Evolutionary conservation across 2,888 invertebrate species (phyloP), one percentile per base, ranked within the genome.

Genomic region (Dicyrtomina minuta): DNA sequence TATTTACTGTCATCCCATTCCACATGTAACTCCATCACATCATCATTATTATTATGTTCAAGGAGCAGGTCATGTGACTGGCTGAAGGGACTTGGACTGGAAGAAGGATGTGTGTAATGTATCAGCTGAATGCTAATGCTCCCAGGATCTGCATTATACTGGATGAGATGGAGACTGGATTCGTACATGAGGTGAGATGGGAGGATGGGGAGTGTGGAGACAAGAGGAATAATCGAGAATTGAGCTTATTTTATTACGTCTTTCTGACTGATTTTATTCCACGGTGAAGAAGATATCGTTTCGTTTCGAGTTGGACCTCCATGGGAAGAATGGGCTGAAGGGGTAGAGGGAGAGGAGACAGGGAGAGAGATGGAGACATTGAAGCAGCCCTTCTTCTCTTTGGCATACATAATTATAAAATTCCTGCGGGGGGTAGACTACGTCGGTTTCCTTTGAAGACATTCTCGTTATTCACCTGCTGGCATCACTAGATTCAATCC

Each of bases 361-460:
- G 49, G 33, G 17, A 20, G 53, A 64, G 33, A 27, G 56, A 26
- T 24, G 22, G 58, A 58, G 58, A 39, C 56, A 56, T 51, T 33
- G n/a, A 44, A 44, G 12, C 27, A 24, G n/a, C 39, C 46, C 49
- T 49, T 59, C 20, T 59, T 55, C 55, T 26, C 17, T 49, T 58
- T 70, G 70, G 66, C 70, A 75, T 74, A 71, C 75, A 75, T 75
- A 77, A 77, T 77, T 77, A 77, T 77, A 73, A 75, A 76, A 77
- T 76, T 77, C 75, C 77, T 73, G 71, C 76, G 72, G 77, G 77
- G 77, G 77, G 75, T 72, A 70, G 64, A 46, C n/a, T 62, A 70
- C 62, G 76, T 70, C 77, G 77, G 77, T 73, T 49, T 72, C 74
- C 75, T 77, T 77, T 77, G 77, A 77, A 71, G 68, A 73, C 75